A percentile compares a stretch with the other conserved stretches of the same genome.
phyloP scores from a whole-genome alignment of 2,113 vertebrate genomes.

The Siniperca chuatsi region DNA sequence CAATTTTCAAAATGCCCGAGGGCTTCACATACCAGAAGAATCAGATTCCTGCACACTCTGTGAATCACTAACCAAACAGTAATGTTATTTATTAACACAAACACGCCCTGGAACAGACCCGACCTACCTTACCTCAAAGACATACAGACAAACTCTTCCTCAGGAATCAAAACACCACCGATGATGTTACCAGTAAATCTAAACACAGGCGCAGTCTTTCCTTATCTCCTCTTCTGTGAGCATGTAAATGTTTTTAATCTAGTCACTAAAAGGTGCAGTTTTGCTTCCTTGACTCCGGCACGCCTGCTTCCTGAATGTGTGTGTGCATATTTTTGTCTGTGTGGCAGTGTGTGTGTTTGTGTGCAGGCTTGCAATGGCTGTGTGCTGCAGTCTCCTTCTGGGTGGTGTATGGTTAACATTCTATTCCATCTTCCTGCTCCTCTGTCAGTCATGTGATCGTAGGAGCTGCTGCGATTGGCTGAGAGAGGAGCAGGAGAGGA shows the following conservation, averaged over 20 bases:
- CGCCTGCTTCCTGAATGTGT: conserved; percentile 59
- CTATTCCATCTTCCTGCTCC: conserved; percentile 81
- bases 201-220: conserved; percentile 16
- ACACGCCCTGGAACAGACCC: conserved; percentile 35
- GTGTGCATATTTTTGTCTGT: conserved; percentile 16
- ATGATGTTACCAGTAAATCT: conserved; percentile 41
- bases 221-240: conserved; percentile 10
- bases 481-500: conserved; percentile 48
- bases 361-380: conserved; percentile 41
- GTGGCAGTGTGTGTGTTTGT: conserved; percentile 28
- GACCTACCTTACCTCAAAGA: conserved; percentile 63
- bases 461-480: conserved; percentile 70
- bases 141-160: conserved; percentile 43
- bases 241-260: conserved; percentile 19
- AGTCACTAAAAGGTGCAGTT: conserved; percentile 25
- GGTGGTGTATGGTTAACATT: conserved; percentile 75
- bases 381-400: conserved; percentile 62
- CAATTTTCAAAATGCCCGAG: conserved; percentile 29
- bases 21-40: conserved; percentile 39
- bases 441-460: conserved; percentile 76
- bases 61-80: conserved; percentile 18
- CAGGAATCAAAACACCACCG: conserved; percentile 33
- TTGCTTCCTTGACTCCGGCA: conserved; percentile 15
- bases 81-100: conserved; percentile 52
- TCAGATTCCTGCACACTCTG: conserved; percentile 53